A percentile compares a stretch with the other conserved stretches of the same genome.
phyloP scores from a whole-genome alignment of 2,888 invertebrate species.

The Mongoloraphidia duomilia region DNA sequence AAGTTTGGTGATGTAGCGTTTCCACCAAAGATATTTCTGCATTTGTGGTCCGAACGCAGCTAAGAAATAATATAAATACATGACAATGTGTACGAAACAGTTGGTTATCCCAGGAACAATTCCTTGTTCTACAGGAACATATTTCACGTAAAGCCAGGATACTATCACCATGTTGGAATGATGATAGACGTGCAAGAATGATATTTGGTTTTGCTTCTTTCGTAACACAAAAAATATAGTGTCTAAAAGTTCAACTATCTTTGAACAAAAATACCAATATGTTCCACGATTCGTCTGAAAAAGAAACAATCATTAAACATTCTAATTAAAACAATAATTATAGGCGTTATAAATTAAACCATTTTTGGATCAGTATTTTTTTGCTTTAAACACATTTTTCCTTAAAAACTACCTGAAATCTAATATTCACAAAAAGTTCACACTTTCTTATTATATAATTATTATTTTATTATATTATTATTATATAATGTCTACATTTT shows the following conservation, averaged over 20 bases:
- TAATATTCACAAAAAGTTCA: too few relatives aligned
- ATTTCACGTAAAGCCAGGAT: constrained; percentile 67
- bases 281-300: constrained; percentile 45
- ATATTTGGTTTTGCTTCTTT: constrained; percentile 78
- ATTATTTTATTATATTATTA: too few relatives aligned
- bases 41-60: constrained; percentile 77
- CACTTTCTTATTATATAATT: too few relatives aligned
- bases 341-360: too few relatives aligned
- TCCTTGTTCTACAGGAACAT: constrained; percentile 72
- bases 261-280: constrained; percentile 70
- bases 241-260: constrained; percentile 62
- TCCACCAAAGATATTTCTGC: constrained; percentile 91
- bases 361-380: too few relatives aligned
- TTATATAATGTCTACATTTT: too few relatives aligned
- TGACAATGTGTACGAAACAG: constrained; percentile 77
- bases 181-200: constrained; percentile 80
- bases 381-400: too few relatives aligned
- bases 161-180: constrained; percentile 67
- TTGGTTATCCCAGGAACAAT: constrained; percentile 78
- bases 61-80: constrained; percentile 84
- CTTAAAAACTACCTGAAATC: too few relatives aligned
- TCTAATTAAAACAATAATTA: background rate
- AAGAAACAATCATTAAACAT: constrained; percentile 6
- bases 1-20: constrained; percentile 73
- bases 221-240: constrained; percentile 80